phyloP scores from a whole-genome alignment of 1,140 invertebrate species.

The Drosophila sturtevanti region DNA sequence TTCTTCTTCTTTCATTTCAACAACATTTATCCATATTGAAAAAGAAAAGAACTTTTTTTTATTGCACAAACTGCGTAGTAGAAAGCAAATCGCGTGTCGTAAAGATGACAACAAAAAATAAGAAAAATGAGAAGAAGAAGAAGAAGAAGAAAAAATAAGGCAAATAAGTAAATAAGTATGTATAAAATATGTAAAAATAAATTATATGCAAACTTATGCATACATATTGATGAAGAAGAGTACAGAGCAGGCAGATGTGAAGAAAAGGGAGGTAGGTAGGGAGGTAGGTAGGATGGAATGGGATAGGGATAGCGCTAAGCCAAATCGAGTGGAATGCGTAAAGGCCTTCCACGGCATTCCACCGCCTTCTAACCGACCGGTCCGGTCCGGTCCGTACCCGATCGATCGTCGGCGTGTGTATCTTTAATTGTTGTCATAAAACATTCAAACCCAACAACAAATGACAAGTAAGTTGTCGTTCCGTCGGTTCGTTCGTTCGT shows the following conservation, averaged over 20 bases:
- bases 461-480: neutral
- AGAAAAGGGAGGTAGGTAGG: neutral
- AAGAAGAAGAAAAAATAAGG: constrained; percentile 1
- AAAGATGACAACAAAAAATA: constrained; percentile 59
- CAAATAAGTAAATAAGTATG: constrained; percentile 38
- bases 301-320: neutral
- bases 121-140: no score
- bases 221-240: constrained; percentile 2
- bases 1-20: constrained; percentile 21
- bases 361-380: constrained; percentile 15
- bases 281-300: neutral
- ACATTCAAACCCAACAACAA: constrained; percentile 42
- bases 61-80: constrained; percentile 67
- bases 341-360: neutral
- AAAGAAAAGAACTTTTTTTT: constrained; percentile 44
- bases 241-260: no score
- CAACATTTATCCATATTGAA: constrained; percentile 62
- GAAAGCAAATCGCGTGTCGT: constrained; percentile 70
- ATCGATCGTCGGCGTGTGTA: constrained; percentile 30
- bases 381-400: neutral
- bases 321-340: neutral
- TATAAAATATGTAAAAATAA: constrained; percentile 64
- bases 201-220: constrained; percentile 54
- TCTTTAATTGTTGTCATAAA: constrained; percentile 63
- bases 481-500: neutral